A percentile compares a stretch with the other conserved stretches of the same genome.
phyloP scores from a whole-genome alignment of 2,113 vertebrate genomes.

The Podiceps cristatus region DNA sequence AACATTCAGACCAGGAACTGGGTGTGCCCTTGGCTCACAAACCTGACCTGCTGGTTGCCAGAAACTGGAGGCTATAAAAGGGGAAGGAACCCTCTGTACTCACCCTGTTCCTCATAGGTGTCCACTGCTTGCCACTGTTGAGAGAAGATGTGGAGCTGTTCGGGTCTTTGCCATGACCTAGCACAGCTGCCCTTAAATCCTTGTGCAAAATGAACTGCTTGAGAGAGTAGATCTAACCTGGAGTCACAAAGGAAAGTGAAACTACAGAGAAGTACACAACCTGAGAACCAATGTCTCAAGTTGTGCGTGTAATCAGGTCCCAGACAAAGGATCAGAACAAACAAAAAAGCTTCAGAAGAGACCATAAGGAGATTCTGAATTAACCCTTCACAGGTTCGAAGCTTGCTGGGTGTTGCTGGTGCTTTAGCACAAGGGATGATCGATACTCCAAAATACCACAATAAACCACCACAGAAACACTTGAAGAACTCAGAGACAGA shows the following conservation, averaged over 20 bases:
- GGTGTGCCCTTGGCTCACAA: slow-evolving; percentile 31
- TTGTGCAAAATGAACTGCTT: background rate
- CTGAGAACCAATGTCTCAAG: background rate
- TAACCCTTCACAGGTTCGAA: background rate
- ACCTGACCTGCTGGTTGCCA: background rate
- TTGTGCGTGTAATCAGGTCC: background rate
- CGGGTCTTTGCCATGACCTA: background rate
- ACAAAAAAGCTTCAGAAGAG: background rate
- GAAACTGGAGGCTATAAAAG: background rate
- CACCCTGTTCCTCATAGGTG: background rate
- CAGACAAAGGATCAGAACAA: background rate
- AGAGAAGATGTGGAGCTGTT: background rate
- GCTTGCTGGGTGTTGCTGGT: background rate
- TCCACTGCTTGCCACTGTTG: background rate
- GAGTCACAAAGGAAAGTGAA: slow-evolving; percentile 48
- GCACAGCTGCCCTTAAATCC: background rate
- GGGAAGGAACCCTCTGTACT: slow-evolving; percentile 15
- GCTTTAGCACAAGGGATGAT: background rate
- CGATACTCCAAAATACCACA: background rate
- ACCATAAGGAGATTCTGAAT: background rate
- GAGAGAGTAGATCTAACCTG: background rate
- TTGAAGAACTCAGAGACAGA: background rate
- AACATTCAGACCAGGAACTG: slow-evolving; percentile 6
- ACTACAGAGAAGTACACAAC: background rate
- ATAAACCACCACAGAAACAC: background rate